Evolutionary conservation across 2,888 invertebrate genomes (phyloP).

Genomic region (Chesias legatella): DNA sequence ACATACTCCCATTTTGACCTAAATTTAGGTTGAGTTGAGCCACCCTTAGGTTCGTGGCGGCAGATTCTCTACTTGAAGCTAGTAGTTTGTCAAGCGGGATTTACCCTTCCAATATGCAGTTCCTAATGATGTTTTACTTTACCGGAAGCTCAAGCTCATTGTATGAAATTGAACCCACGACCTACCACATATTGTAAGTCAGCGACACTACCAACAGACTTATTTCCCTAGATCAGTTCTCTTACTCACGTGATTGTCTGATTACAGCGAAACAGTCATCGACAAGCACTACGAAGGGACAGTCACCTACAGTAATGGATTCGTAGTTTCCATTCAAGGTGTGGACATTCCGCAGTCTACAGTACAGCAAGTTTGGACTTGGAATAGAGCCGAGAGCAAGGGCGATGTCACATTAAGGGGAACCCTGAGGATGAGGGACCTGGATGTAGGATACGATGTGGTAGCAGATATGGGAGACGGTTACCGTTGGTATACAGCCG

Average conservation of each 20-base stretch:
- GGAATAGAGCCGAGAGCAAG: constrained; percentile 23
- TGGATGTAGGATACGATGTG: constrained; percentile 54
- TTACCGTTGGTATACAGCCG: constrained; percentile 37
- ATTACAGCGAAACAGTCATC: constrained; percentile 46
- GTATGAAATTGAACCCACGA: no score
- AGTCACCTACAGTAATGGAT: constrained; percentile 50
- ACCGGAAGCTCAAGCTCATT: no score
- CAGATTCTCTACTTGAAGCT: no score
- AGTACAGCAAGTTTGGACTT: constrained; percentile 49
- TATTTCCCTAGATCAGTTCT: no score
- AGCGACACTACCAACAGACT: no score
- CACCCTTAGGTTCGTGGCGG: no score
- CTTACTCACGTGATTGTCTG: constrained; percentile 2
- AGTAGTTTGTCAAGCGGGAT: no score
- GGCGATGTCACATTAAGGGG: constrained; percentile 41
- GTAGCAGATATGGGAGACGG: constrained; percentile 33
- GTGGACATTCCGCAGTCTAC: constrained; percentile 41
- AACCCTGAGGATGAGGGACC: constrained; percentile 43
- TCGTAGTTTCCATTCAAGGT: constrained; percentile 46
- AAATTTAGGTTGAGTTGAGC: no score
- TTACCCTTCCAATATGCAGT: no score
- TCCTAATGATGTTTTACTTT: no score
- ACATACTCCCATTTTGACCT: no score
- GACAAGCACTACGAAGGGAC: constrained; percentile 34
- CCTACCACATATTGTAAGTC: no score